phyloP scores from a whole-genome alignment of 2,888 invertebrate genomes.

The Agriopis leucophaearia region DNA sequence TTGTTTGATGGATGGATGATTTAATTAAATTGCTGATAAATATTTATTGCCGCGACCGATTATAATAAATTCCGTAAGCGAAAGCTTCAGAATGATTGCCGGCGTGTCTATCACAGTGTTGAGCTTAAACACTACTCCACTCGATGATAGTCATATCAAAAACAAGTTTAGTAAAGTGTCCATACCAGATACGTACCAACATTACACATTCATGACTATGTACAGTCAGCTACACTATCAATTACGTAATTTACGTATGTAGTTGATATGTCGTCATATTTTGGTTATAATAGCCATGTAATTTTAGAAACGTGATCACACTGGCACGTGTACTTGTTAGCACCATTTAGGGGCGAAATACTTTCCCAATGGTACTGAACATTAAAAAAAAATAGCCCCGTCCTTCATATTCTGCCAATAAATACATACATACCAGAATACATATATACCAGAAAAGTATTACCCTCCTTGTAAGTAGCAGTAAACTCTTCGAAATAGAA shows the following conservation, averaged over 20 bases:
- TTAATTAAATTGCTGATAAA: slow-evolving; percentile 20
- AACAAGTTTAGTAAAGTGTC: slow-evolving; percentile 18
- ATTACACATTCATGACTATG: slow-evolving; percentile 7
- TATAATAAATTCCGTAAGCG: slow-evolving; percentile 22
- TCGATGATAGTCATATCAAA: slow-evolving; percentile 20
- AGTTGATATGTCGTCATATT: too few species aligned
- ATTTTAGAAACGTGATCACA: too few species aligned
- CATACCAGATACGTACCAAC: slow-evolving; percentile 4
- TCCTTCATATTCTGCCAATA: too few species aligned
- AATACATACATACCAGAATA: too few species aligned
- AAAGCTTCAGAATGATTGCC: slow-evolving; percentile 20
- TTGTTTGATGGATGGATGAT: slow-evolving; percentile 3
- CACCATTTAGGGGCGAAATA: too few species aligned
- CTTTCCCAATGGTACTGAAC: too few species aligned
- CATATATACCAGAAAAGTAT: too few species aligned
- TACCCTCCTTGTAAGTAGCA: neutral
- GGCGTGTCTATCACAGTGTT: slow-evolving; percentile 10
- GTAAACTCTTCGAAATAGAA: neutral
- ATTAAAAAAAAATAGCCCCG: too few species aligned
- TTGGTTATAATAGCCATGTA: too few species aligned
- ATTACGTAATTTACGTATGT: neutral
- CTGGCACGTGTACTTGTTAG: too few species aligned
- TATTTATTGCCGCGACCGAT: slow-evolving; percentile 19
- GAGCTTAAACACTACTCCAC: slow-evolving; percentile 10
- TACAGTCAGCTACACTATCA: neutral